These are phyloP conservation scores for Leptarthrus brevirostris DNA, from an alignment of 2,888 invertebrate species.

Conservation along the genomic window DNA sequence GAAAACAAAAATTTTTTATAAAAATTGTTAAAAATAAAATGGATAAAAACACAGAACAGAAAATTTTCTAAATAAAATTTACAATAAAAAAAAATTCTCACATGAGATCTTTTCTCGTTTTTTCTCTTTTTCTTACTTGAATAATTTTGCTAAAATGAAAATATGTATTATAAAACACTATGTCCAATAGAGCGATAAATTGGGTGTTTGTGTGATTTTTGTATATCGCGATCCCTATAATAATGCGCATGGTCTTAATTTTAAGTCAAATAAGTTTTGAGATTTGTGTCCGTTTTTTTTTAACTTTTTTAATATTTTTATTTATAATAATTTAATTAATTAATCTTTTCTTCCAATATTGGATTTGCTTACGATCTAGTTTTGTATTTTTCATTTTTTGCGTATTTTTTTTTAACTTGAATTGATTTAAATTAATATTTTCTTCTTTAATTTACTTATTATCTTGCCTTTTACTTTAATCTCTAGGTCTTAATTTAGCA, in stretches of 20 bases:
- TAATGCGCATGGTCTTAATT: slow-evolving; percentile 44
- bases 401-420: slow-evolving; percentile 27
- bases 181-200: slow-evolving; percentile 6
- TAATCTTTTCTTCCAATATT: slow-evolving; percentile 24
- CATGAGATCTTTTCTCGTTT: background rate
- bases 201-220: background rate
- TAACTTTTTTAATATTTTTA: slow-evolving; percentile 2
- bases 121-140: slow-evolving; percentile 5
- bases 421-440: slow-evolving; percentile 41
- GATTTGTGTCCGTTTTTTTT: slow-evolving; percentile 24
- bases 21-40: background rate
- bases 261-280: slow-evolving; percentile 35
- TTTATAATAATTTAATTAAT: slow-evolving; percentile 43
- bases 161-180: slow-evolving; percentile 40
- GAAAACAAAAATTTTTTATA: background rate
- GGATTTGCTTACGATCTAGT: slow-evolving; percentile 23
- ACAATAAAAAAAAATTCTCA: slow-evolving; percentile 1
- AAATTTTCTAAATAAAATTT: slow-evolving; percentile 35
- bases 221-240: background rate
- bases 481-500: slow-evolving; percentile 29
- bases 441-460: slow-evolving; percentile 45
- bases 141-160: slow-evolving; percentile 43
- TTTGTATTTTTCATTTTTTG: slow-evolving; percentile 35
- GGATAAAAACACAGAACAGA: slow-evolving; percentile 5
- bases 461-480: slow-evolving; percentile 31